Base-by-base conservation (phyloP, 2,113 vertebrate species). In the Labrus mixtus region DNA sequence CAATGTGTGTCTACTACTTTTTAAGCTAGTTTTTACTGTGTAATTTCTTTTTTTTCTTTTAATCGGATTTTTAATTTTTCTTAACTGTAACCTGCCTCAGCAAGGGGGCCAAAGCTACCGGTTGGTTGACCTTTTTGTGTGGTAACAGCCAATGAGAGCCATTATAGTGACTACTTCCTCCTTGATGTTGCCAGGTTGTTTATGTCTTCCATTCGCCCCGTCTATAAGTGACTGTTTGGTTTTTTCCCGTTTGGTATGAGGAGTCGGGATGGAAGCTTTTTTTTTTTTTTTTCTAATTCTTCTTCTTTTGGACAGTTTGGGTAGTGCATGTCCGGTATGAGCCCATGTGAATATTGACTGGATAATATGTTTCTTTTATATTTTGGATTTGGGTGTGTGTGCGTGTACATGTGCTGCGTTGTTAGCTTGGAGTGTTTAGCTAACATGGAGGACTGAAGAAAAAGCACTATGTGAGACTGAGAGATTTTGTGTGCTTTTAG, bases 201-300 rank as follows among this genome's bases (percentile, higher is more conserved):
- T 53, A 76, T 75, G 92, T 93, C 92, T 94, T 93, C 92, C 93
- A 93, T 89, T 85, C 22, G 57, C 73, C 81, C 78, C 5, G 43
- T 87, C 45, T 60, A 17, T 56, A 1, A 54, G 76, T 76, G 50
- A 81, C 54, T 75, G 22, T 65, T 74, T 61, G 43, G 25, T 69
- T 78, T 69, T 78, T 54, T 78, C 46, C 20, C 46, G 56, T 59
- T 59, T 73, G 54, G 29, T 78, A 58, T 36, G 10, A 72, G 43
- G 68, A 68, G 11, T 16, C 39, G 59, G 71, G 46, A 58, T 15
- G 68, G 76, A 83, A 70, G 62, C 15, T 37, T 62, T 65, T 36
- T 33, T 59, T 29, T 68, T 19, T 17, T 53, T 12, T 15, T 12
- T 33, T 4, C 29, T 33, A 33, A 33, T 33, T 57, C 22, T 76